Evolutionary conservation across 2,888 invertebrate genomes (phyloP).

Genomic region (Pyrgus malvae): DNA sequence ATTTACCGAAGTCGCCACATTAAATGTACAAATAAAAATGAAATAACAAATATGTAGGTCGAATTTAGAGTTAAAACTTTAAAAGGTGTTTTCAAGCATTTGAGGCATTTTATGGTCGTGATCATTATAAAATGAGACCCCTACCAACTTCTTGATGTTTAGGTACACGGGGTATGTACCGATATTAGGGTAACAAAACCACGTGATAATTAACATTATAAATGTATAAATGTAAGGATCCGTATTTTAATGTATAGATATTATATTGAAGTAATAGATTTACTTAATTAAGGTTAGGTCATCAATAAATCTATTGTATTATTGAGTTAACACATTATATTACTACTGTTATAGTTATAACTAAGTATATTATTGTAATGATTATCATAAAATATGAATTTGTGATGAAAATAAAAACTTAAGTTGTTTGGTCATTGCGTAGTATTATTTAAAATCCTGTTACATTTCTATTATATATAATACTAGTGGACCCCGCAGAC

Average conservation of each 20-base stretch:
- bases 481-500: background rate
- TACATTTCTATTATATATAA: background rate
- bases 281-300: conserved; percentile 52
- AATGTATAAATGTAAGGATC: conserved; percentile 55
- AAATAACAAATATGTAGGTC: background rate
- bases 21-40: background rate
- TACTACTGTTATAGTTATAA: conserved; percentile 45
- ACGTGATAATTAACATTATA: conserved; percentile 73
- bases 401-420: conserved; percentile 72
- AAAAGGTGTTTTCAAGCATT: conserved; percentile 8
- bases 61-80: background rate
- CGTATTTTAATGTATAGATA: conserved; percentile 48
- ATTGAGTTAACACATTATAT: conserved; percentile 47
- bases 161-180: conserved; percentile 40
- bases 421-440: conserved; percentile 59
- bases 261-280: conserved; percentile 49
- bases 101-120: conserved; percentile 15
- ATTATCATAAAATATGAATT: conserved; percentile 56
- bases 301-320: conserved; percentile 38
- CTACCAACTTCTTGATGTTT: background rate
- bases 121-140: conserved; percentile 3
- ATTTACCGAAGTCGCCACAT: too few species aligned
- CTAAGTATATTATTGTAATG: background rate
- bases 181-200: conserved; percentile 62
- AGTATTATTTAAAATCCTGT: conserved; percentile 28